Conservation (phyloP, 2,888 invertebrate genomes). For the Dilophus febrilis region DNA sequence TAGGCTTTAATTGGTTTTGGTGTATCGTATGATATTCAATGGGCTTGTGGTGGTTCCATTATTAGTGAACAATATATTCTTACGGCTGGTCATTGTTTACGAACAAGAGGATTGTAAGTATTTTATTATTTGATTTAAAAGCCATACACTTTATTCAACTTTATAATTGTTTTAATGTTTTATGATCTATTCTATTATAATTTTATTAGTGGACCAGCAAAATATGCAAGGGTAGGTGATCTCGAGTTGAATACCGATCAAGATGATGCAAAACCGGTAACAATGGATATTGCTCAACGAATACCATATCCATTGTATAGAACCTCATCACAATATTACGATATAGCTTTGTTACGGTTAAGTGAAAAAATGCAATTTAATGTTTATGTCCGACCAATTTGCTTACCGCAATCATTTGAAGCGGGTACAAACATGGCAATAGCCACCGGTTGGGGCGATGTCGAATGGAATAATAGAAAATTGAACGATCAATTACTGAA, state of each 20-base stretch:
- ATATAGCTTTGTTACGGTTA: slow-evolving; percentile 31
- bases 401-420: slow-evolving; percentile 15
- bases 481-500: slow-evolving; percentile 26
- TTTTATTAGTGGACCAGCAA: slow-evolving; percentile 12
- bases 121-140: too few species aligned
- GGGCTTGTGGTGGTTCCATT: slow-evolving; percentile 36
- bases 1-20: slow-evolving; percentile 4
- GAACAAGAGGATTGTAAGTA: neutral
- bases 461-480: slow-evolving; percentile 14
- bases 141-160: too few species aligned
- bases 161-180: neutral
- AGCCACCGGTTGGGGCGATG: slow-evolving; percentile 26
- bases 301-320: slow-evolving; percentile 30
- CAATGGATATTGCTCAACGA: slow-evolving; percentile 18
- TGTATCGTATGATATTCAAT: slow-evolving; percentile 12
- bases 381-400: slow-evolving; percentile 22
- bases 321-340: slow-evolving; percentile 27
- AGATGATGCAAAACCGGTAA: slow-evolving; percentile 21
- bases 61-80: slow-evolving; percentile 34
- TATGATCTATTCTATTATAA: neutral
- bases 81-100: slow-evolving; percentile 37
- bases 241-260: slow-evolving; percentile 17
- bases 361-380: slow-evolving; percentile 17
- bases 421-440: slow-evolving; percentile 16
- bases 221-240: slow-evolving; percentile 24